Conservation (phyloP, 2,797 vertebrate species). For the Eupleurogrammus muticus region DNA sequence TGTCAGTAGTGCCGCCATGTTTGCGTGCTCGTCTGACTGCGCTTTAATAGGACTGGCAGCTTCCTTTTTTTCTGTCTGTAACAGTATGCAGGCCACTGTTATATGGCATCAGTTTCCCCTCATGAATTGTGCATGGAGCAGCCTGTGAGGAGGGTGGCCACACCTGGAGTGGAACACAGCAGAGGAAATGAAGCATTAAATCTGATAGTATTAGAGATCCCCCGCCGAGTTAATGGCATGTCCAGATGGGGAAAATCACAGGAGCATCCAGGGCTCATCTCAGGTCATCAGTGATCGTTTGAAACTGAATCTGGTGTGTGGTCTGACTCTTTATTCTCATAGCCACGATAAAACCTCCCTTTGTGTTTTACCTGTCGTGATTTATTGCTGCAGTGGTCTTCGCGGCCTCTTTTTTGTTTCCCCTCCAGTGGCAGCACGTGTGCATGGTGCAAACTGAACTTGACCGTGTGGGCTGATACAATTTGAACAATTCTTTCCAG, state of each 20-base stretch:
- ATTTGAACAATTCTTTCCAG: neutral
- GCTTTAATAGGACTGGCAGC: neutral
- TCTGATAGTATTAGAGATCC: conserved; percentile 48
- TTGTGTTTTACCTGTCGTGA: neutral
- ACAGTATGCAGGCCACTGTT: neutral
- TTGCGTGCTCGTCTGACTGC: conserved; percentile 2
- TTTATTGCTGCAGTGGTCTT: neutral
- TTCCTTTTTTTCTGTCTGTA: neutral
- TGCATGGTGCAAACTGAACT: neutral
- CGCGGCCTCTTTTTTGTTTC: too few species aligned
- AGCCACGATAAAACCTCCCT: neutral
- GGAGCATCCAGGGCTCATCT: conserved; percentile 29
- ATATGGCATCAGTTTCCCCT: conserved; percentile 55
- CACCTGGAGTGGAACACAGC: conserved; percentile 66
- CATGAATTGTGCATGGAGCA: conserved; percentile 68
- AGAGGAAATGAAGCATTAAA: conserved; percentile 59
- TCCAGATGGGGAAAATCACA: conserved; percentile 58
- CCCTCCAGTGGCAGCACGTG: too few species aligned
- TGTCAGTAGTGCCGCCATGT: conserved; percentile 1
- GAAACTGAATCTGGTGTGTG: conserved; percentile 15
- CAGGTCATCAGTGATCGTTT: conserved; percentile 22
- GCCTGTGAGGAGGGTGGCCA: conserved; percentile 59
- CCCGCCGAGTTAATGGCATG: conserved; percentile 37
- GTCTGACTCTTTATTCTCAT: conserved; percentile 21
- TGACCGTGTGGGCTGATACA: neutral